phyloP scores from a whole-genome alignment of 2,113 vertebrate genomes.

The Pachyramphus minor region DNA sequence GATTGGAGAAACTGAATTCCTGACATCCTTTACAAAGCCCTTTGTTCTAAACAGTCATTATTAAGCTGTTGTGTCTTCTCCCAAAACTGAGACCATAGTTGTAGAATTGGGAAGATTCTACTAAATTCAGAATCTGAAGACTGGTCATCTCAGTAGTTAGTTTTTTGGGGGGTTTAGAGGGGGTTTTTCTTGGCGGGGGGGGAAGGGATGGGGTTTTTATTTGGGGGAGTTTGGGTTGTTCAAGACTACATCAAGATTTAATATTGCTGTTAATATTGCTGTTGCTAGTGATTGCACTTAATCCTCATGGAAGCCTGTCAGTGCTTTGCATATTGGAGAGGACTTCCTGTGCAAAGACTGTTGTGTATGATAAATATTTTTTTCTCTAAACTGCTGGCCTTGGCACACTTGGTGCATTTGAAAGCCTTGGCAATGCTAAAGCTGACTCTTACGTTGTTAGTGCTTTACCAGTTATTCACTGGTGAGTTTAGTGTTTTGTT shows the following conservation, averaged over 20 bases:
- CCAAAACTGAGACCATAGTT: not conserved
- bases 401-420: not conserved
- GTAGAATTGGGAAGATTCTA: not conserved
- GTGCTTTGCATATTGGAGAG: not conserved
- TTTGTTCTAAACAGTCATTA: not conserved
- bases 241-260: not conserved
- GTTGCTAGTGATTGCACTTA: not conserved
- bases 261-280: not conserved
- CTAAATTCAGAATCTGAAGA: not conserved
- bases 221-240: not conserved
- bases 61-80: not conserved
- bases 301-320: not conserved
- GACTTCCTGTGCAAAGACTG: not conserved
- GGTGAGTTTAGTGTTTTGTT: not conserved
- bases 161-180: fast-evolving
- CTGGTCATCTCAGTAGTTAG: not conserved
- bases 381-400: not conserved
- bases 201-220: not conserved
- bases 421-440: not conserved
- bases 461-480: not conserved
- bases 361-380: not conserved
- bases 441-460: not conserved
- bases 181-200: fast-evolving
- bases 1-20: not conserved
- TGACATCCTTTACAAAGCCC: not conserved